Conservation (phyloP, 1,140 invertebrate genomes). For the Panulirus ornatus region DNA sequence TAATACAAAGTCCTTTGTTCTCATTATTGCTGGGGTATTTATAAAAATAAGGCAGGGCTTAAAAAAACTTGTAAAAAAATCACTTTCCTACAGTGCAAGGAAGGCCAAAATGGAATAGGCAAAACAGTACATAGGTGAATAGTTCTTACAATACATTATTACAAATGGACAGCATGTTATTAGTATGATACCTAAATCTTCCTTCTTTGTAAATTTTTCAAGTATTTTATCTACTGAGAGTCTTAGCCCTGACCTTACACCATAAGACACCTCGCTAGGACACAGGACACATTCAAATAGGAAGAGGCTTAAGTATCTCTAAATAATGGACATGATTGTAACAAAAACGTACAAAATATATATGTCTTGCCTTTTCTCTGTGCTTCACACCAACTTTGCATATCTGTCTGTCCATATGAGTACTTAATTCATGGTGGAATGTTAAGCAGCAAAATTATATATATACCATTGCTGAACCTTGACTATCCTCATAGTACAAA, state of each 20-base stretch:
- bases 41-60: neutral
- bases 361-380: slow-evolving; percentile 64
- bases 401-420: slow-evolving; percentile 55
- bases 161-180: neutral
- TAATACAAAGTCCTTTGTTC: neutral
- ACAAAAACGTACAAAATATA: slow-evolving; percentile 73
- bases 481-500: slow-evolving; percentile 59
- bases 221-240: neutral
- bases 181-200: neutral
- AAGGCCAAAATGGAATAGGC: slow-evolving; percentile 1
- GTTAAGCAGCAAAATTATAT: slow-evolving; percentile 71
- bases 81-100: neutral
- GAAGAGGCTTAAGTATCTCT: slow-evolving; percentile 66
- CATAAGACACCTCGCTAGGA: slow-evolving; percentile 43
- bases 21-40: neutral
- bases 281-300: slow-evolving; percentile 58
- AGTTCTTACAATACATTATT: neutral
- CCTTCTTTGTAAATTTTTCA: neutral
- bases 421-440: slow-evolving; percentile 67
- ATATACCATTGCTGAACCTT: slow-evolving; percentile 66
- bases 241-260: neutral
- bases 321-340: slow-evolving; percentile 69
- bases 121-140: neutral
- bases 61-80: neutral
- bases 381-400: slow-evolving; percentile 65